These are phyloP conservation scores for Thaleichthys pacificus DNA, from an alignment of 2,797 vertebrate genomes.

Conservation along the genomic window DNA sequence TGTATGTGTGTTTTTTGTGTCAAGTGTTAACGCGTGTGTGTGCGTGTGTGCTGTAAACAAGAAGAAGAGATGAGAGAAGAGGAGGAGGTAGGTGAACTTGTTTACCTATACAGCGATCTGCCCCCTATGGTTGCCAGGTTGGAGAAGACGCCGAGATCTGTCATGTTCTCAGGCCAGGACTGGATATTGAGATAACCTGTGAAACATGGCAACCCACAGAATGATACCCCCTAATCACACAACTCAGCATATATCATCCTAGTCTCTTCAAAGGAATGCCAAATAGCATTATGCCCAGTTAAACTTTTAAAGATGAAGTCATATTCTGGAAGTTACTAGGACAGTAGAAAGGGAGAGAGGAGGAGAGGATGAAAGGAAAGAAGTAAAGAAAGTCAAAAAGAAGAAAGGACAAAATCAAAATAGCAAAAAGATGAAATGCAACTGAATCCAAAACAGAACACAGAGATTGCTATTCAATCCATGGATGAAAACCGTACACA, in stretches of 20 bases:
- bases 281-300: no score
- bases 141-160: constrained; percentile 93
- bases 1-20: no score
- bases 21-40: no score
- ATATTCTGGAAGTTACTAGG: no score
- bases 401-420: no score
- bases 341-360: no score
- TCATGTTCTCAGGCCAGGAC: constrained; percentile 98
- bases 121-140: constrained; percentile 94
- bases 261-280: neutral
- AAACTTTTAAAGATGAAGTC: no score
- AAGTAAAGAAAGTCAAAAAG: no score
- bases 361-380: no score
- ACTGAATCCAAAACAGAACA: neutral
- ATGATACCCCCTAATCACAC: neutral
- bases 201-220: constrained; percentile 21
- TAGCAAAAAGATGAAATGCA: neutral
- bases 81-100: neutral
- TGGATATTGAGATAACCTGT: constrained; percentile 94
- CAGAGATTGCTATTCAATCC: no score
- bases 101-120: constrained; percentile 89
- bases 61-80: neutral
- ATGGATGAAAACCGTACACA: neutral
- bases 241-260: neutral
- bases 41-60: neutral